Conservation (phyloP, 2,888 invertebrate species). For the Apotomis turbidana region DNA sequence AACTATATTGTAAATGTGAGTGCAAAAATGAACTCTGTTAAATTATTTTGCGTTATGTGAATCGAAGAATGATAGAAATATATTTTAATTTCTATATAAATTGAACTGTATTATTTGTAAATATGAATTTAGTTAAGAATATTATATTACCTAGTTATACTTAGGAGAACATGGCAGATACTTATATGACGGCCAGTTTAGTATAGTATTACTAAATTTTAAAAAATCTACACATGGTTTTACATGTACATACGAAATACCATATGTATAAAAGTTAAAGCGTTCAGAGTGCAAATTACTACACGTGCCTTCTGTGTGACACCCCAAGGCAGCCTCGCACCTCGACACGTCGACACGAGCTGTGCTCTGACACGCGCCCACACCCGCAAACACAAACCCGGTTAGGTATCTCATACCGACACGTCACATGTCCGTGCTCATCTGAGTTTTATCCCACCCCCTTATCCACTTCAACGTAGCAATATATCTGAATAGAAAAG, state of each 20-base stretch:
- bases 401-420: slow-evolving; percentile 49
- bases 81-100: slow-evolving; percentile 83
- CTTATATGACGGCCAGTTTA: slow-evolving; percentile 89
- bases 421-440: slow-evolving; percentile 66
- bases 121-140: slow-evolving; percentile 85
- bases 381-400: slow-evolving; percentile 59
- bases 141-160: slow-evolving; percentile 85
- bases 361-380: slow-evolving; percentile 66
- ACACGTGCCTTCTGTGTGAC: slow-evolving; percentile 42
- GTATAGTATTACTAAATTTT: slow-evolving; percentile 86
- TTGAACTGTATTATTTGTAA: slow-evolving; percentile 86
- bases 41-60: slow-evolving; percentile 85
- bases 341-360: slow-evolving; percentile 42
- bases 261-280: slow-evolving; percentile 59
- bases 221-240: slow-evolving; percentile 83
- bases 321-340: slow-evolving; percentile 39
- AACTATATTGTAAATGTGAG: slow-evolving; percentile 83
- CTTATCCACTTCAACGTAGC: slow-evolving; percentile 32
- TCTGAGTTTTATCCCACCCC: slow-evolving; percentile 60
- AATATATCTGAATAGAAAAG: slow-evolving; percentile 39
- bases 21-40: slow-evolving; percentile 84
- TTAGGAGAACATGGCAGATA: slow-evolving; percentile 86
- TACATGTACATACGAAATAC: slow-evolving; percentile 81
- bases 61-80: slow-evolving; percentile 84
- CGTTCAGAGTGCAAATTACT: slow-evolving; percentile 65